Evolutionary conservation across 2,888 invertebrate genomes (phyloP).

Genomic region (Drosophila mayaguana): DNA sequence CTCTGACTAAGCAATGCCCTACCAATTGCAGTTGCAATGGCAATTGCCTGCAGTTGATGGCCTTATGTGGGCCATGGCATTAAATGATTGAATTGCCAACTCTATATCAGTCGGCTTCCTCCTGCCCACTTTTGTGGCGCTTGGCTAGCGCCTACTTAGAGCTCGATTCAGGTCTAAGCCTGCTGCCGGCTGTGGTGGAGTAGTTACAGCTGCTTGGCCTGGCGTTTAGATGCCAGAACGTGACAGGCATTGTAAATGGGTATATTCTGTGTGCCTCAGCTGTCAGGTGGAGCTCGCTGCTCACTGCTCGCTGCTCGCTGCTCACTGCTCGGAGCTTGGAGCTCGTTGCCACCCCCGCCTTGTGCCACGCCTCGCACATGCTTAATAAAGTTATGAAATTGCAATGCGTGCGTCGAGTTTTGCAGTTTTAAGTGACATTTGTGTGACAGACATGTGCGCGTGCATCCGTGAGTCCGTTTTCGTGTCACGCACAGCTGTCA

Average conservation of each 20-base stretch:
- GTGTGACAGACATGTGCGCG: slow-evolving; percentile 73
- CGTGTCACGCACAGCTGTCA: slow-evolving; percentile 56
- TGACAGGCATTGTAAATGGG: slow-evolving; percentile 51
- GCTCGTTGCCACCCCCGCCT: slow-evolving; percentile 18
- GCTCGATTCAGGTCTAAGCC: neutral
- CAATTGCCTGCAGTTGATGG: slow-evolving; percentile 18
- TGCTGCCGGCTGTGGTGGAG: slow-evolving; percentile 20
- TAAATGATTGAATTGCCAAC: slow-evolving; percentile 75
- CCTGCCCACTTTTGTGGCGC: slow-evolving; percentile 18
- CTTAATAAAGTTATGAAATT: slow-evolving; percentile 79
- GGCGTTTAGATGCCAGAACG: slow-evolving; percentile 62
- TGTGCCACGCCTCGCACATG: slow-evolving; percentile 15
- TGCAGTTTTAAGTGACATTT: slow-evolving; percentile 79
- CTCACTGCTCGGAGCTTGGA: slow-evolving; percentile 6
- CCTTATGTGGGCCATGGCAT: slow-evolving; percentile 53
- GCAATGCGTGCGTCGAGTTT: slow-evolving; percentile 67
- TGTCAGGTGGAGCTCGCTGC: slow-evolving; percentile 41
- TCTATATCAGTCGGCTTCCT: slow-evolving; percentile 37
- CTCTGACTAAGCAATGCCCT: slow-evolving; percentile 24
- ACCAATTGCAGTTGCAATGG: slow-evolving; percentile 24
- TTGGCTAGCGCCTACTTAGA: slow-evolving; percentile 58
- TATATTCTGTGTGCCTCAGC: slow-evolving; percentile 21
- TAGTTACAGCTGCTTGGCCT: slow-evolving; percentile 42
- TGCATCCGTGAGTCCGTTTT: slow-evolving; percentile 73
- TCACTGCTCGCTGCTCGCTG: neutral